Conservation (phyloP, 2,888 invertebrate genomes). For the Mactromeris polynyma region DNA sequence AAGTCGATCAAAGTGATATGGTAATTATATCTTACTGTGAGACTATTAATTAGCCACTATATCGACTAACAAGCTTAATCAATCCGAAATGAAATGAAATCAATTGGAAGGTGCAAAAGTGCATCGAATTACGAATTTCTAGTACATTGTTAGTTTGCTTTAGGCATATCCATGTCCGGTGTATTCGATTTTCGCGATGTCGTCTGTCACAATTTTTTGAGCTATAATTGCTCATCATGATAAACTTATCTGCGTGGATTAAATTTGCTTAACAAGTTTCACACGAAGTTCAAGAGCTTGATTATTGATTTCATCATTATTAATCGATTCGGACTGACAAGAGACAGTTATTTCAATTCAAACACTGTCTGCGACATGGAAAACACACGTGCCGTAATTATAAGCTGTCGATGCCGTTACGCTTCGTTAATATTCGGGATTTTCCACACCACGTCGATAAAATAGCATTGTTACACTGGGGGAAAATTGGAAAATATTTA, state of each 20-base stretch:
- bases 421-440: neutral
- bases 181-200: constrained; percentile 36
- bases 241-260: constrained; percentile 25
- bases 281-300: constrained; percentile 45
- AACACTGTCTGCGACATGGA: neutral
- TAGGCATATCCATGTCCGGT: constrained; percentile 26
- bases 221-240: constrained; percentile 46
- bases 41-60: neutral
- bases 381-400: constrained; percentile 17
- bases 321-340: neutral
- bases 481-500: neutral
- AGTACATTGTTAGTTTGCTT: constrained; percentile 5
- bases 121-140: constrained; percentile 25
- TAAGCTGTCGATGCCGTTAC: neutral
- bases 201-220: constrained; percentile 51
- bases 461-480: neutral
- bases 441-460: neutral
- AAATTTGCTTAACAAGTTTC: constrained; percentile 38
- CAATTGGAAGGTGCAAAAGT: constrained; percentile 4
- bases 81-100: neutral
- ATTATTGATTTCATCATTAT: constrained; percentile 29
- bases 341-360: constrained; percentile 19
- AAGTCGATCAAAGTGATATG: neutral
- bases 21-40: neutral
- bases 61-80: neutral